phyloP scores from a whole-genome alignment of 2,797 vertebrate species.

The Onychomys torridus region DNA sequence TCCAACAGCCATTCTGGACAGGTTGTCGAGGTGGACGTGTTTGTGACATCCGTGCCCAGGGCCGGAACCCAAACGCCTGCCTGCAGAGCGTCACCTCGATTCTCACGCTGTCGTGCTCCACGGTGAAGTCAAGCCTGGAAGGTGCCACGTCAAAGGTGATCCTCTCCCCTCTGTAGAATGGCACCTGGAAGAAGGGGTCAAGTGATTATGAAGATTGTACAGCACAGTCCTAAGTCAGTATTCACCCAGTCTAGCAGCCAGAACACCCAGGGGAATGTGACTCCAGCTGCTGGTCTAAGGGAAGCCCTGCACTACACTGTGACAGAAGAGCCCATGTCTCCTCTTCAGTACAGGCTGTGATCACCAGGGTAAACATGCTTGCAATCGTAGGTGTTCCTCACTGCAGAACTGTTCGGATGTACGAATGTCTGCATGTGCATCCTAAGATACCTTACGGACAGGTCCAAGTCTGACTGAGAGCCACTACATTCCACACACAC shows the following conservation, averaged over 20 bases:
- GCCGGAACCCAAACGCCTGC: background rate
- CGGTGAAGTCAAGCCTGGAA: constrained; percentile 94
- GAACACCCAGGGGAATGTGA: background rate
- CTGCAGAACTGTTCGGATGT: background rate
- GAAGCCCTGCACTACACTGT: background rate
- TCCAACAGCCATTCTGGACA: background rate
- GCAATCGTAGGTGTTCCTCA: background rate
- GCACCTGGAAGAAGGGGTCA: constrained; percentile 90
- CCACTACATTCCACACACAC: background rate
- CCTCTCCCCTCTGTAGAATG: constrained; percentile 97
- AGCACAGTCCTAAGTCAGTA: background rate
- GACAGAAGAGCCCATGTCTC: background rate
- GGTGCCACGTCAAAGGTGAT: constrained; percentile 99
- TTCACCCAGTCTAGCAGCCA: background rate
- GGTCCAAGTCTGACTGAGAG: background rate
- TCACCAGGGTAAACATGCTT: background rate
- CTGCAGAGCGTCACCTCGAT: constrained; percentile 91
- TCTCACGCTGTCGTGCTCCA: constrained; percentile 95
- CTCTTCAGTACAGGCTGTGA: background rate
- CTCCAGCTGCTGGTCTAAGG: background rate
- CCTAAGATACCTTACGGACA: background rate
- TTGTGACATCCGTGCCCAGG: background rate
- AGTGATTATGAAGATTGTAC: background rate
- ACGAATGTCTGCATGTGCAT: background rate
- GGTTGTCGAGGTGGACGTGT: background rate